Evolutionary conservation across 1,140 invertebrate species (phyloP).

Genomic region (Hermatobates lingyangjiaoensis): DNA sequence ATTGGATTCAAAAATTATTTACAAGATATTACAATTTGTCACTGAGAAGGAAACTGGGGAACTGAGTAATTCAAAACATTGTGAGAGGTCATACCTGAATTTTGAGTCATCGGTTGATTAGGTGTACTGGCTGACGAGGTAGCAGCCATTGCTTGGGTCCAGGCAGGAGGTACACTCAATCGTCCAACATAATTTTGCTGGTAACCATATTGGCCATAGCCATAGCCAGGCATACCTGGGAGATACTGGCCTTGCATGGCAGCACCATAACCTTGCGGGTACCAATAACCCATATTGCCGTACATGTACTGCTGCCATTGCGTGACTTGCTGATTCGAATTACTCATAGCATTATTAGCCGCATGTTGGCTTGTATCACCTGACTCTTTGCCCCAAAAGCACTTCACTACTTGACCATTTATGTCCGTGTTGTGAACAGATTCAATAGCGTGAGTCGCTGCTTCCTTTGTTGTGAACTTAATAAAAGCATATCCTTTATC

Average conservation of each 20-base stretch:
- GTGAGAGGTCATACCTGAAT: background rate
- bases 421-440: conserved; percentile 92
- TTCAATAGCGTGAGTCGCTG: conserved; percentile 91
- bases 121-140: background rate
- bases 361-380: background rate
- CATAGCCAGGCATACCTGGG: background rate
- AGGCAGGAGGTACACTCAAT: background rate
- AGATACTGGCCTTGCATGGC: conserved; percentile 7
- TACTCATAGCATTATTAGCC: background rate
- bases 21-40: background rate
- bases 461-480: conserved; percentile 92
- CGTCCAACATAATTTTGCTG: conserved; percentile 8
- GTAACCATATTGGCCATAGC: conserved; percentile 4
- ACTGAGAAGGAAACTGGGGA: background rate
- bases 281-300: conserved; percentile 10
- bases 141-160: background rate
- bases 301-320: conserved; percentile 8
- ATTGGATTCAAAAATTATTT: background rate
- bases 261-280: conserved; percentile 5
- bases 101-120: background rate
- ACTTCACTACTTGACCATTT: conserved; percentile 89
- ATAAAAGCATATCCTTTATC: conserved; percentile 99
- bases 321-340: conserved; percentile 3
- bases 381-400: conserved; percentile 94
- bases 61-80: background rate